A percentile compares a stretch with the other conserved stretches of the same genome.
Evolutionary conservation across 2,797 vertebrate species (phyloP).

Genomic region (Aulostomus chinensis): DNA sequence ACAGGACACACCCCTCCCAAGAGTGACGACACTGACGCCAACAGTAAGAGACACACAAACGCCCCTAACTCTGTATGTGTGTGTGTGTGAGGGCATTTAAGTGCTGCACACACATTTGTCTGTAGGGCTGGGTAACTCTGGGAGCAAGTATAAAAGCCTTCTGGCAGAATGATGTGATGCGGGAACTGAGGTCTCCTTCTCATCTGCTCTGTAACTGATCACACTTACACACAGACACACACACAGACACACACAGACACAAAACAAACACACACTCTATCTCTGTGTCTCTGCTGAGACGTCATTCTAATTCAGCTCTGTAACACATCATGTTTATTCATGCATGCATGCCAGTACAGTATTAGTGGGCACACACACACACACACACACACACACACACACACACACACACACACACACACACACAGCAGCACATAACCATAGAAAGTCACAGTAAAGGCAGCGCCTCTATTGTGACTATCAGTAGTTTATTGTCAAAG

Average conservation of each 20-base stretch:
- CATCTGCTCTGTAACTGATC: constrained; percentile 70
- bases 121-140: constrained; percentile 64
- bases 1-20: constrained; percentile 83
- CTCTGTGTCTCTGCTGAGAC: constrained; percentile 59
- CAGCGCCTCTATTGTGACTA: constrained; percentile 74
- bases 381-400: constrained; percentile 23
- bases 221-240: constrained; percentile 38
- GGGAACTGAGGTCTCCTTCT: constrained; percentile 69
- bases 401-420: constrained; percentile 23
- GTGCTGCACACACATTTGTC: constrained; percentile 48
- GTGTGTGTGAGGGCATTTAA: constrained; percentile 36
- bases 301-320: constrained; percentile 79
- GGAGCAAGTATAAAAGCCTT: constrained; percentile 72
- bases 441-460: constrained; percentile 46
- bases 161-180: constrained; percentile 71
- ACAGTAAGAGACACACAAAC: constrained; percentile 79
- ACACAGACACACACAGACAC: constrained; percentile 24
- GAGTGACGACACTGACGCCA: constrained; percentile 83
- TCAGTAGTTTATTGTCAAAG: constrained; percentile 81
- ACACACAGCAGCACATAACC: constrained; percentile 29
- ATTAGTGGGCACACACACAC: constrained; percentile 45
- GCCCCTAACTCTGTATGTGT: constrained; percentile 19
- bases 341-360: constrained; percentile 78
- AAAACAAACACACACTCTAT: constrained; percentile 35
- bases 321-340: constrained; percentile 83